These are phyloP conservation scores for Trichoplusia ni DNA, from an alignment of 1,140 invertebrate genomes.

Conservation along the genomic window DNA sequence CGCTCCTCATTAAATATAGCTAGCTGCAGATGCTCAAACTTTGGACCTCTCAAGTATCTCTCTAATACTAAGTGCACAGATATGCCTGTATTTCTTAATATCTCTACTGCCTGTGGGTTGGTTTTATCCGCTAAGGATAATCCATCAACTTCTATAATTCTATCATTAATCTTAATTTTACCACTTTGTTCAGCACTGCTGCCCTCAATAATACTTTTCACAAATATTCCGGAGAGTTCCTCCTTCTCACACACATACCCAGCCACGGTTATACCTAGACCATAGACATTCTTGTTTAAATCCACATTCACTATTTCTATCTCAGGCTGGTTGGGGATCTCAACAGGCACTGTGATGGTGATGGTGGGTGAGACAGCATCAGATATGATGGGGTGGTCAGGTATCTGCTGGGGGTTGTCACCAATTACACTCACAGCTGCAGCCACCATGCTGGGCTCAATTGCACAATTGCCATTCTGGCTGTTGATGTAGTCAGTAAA, in stretches of 20 bases:
- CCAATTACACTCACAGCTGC: conserved; percentile 76
- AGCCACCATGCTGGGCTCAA: conserved; percentile 58
- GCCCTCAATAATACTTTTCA: conserved; percentile 96
- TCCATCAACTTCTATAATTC: conserved; percentile 94
- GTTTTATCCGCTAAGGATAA: conserved; percentile 90
- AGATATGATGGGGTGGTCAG: conserved; percentile 72
- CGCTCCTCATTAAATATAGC: conserved; percentile 88
- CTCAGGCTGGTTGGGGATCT: conserved; percentile 74
- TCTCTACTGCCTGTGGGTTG: conserved; percentile 95
- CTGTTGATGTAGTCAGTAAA: conserved; percentile 74
- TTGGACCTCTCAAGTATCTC: conserved; percentile 92
- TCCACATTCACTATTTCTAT: conserved; percentile 84
- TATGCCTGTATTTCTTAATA: conserved; percentile 91
- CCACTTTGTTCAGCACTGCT: conserved; percentile 94
- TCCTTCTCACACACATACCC: conserved; percentile 89
- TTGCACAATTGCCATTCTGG: conserved; percentile 67
- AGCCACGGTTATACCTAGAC: conserved; percentile 86
- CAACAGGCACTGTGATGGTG: conserved; percentile 73
- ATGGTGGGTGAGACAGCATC: conserved; percentile 70
- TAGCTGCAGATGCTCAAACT: conserved; percentile 94
- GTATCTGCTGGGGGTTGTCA: conserved; percentile 76
- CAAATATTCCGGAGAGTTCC: conserved; percentile 97
- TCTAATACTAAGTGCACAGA: conserved; percentile 90
- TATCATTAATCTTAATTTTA: conserved; percentile 95
- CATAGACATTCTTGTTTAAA: conserved; percentile 85